These are phyloP conservation scores for Sinotaia quadrata DNA, from an alignment of 2,888 invertebrate species.

Conservation along the genomic window DNA sequence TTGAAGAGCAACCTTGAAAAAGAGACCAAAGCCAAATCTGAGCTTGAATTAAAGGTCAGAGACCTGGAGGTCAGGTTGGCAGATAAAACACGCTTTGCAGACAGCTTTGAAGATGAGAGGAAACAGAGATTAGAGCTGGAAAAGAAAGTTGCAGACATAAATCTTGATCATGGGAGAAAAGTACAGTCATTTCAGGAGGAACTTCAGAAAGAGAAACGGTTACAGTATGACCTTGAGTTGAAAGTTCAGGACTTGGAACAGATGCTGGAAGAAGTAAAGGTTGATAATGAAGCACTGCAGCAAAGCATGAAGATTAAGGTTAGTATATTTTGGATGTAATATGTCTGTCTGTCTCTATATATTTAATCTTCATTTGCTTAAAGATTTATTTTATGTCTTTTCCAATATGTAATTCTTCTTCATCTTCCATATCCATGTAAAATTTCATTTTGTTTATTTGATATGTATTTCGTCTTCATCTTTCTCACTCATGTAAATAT, in stretches of 20 bases:
- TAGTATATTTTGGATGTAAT: too few species aligned
- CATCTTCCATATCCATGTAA: too few species aligned
- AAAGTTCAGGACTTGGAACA: constrained; percentile 57
- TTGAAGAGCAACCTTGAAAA: constrained; percentile 24
- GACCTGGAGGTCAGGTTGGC: constrained; percentile 27
- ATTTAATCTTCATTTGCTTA: too few species aligned
- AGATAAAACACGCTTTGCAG: constrained; percentile 29
- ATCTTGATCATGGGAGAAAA: constrained; percentile 30
- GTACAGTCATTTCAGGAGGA: constrained; percentile 23
- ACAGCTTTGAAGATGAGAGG: constrained; percentile 51
- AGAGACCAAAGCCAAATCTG: constrained; percentile 15
- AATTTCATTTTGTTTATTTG: too few species aligned
- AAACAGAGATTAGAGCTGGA: constrained; percentile 55
- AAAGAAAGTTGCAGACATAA: constrained; percentile 41
- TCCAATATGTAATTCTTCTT: too few species aligned
- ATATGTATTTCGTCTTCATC: too few species aligned
- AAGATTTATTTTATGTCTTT: too few species aligned
- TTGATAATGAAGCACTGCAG: constrained; percentile 56
- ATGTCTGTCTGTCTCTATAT: too few species aligned
- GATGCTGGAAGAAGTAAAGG: constrained; percentile 55
- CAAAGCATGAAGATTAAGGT: constrained; percentile 56
- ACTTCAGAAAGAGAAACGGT: constrained; percentile 23
- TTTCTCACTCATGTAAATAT: too few species aligned
- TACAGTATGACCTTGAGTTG: constrained; percentile 37
- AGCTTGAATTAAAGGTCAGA: constrained; percentile 15